A percentile compares a stretch with the other conserved stretches of the same genome.
Conservation (phyloP, 2,113 vertebrate species). For the Galbula dea region DNA sequence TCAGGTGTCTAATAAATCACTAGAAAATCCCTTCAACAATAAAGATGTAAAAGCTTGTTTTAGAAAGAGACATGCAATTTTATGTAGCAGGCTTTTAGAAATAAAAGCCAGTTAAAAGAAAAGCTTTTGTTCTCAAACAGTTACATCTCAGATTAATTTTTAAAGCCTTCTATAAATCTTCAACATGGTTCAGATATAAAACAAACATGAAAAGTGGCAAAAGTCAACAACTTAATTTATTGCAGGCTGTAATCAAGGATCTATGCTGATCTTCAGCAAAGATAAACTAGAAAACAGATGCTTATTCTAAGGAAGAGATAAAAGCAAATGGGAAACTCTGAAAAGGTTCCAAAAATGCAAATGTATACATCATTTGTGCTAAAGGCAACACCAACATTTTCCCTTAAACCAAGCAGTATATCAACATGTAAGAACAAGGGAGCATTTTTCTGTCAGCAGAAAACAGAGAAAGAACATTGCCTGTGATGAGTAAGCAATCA, state of each 20-base stretch:
- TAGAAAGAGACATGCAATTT: neutral
- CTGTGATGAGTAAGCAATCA: neutral
- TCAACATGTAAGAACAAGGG: conserved; percentile 55
- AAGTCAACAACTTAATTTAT: conserved; percentile 53
- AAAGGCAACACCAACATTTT: conserved; percentile 27
- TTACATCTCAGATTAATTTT: neutral
- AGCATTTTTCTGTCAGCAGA: conserved; percentile 36
- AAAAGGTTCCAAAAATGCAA: conserved; percentile 56
- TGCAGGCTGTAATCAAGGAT: neutral
- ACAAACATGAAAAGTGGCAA: conserved; percentile 10
- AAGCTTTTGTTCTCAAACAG: neutral
- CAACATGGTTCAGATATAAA: neutral
- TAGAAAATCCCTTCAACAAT: neutral
- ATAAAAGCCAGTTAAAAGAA: neutral
- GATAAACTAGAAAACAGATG: conserved; percentile 37
- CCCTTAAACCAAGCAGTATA: conserved; percentile 6
- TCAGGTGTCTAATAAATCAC: conserved; percentile 13
- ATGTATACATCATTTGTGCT: conserved; percentile 42
- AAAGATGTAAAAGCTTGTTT: neutral
- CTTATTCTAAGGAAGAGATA: conserved; percentile 18
- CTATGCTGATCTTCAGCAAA: conserved; percentile 27
- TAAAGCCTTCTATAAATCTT: conserved; percentile 32
- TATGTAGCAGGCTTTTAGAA: neutral
- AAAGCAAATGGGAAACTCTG: conserved; percentile 36
- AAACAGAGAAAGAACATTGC: neutral